Base-by-base conservation (phyloP, 2,113 vertebrate species). In the Centropus bengalensis region DNA sequence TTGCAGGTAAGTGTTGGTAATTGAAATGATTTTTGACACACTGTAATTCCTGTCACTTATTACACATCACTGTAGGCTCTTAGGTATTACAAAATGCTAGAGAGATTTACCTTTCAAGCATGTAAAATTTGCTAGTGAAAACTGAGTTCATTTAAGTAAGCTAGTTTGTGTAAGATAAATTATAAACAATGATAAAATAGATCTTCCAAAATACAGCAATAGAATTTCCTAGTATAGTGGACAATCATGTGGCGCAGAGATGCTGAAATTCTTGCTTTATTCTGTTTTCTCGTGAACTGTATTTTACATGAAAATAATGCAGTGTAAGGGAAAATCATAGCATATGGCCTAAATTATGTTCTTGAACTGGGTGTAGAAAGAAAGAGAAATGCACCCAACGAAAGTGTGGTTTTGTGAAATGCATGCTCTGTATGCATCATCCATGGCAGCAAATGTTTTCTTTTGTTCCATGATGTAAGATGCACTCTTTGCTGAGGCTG, bases 361-460 rank as follows among this genome's bases (percentile, higher is more conserved):
- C 30, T 22, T 74, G 10, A 70, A 26, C 27, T 63, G 3, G 33
- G 42, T 42, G n/a, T 4, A 19, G 42, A 59, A 80, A 24, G 22
- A 70, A n/a, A 67, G 19, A 26, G 21, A 63, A 67, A 67, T 0
- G 1, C 5, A 0, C 12, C 51, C 38, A 74, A 22, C 14, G 66
- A 45, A 74, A 83, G 21, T 0, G 0, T 1, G 1, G 10, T 47
- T 88, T 76, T 49, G 21, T 83, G 51, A 73, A 90, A 52, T 30
- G 7, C 4, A 2, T 64, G 24, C 36, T 71, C 45, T 28, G 4
- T 42, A 32, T 62, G 11, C 55, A 3, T 70, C 42, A 62, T 12
- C 9, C 19, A 22, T 4, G 15, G 21, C 12, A 38, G 7, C 33
- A 30, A 73, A 45, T 19, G 12, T 79, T 90, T 64, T 10, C 8